These are phyloP conservation scores for Tethea ocularis DNA, from an alignment of 2,888 invertebrate species.

Conservation along the genomic window DNA sequence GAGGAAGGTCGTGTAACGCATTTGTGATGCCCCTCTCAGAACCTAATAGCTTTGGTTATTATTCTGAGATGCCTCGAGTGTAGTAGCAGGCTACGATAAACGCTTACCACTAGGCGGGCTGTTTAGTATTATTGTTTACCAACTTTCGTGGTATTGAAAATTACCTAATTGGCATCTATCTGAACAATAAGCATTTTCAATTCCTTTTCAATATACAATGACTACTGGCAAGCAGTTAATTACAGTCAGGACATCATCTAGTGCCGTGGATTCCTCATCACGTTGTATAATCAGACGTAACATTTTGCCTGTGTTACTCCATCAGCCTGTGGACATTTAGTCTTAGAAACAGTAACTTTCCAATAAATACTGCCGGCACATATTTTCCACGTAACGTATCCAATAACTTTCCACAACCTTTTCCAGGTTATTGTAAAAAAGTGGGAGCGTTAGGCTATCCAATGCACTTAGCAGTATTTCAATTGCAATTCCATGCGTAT, in stretches of 20 bases:
- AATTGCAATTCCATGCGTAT: background rate
- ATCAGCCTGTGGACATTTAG: background rate
- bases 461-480: background rate
- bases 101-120: too few relatives aligned
- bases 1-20: too few relatives aligned
- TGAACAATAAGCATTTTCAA: background rate
- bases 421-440: background rate
- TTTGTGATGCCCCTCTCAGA: too few relatives aligned
- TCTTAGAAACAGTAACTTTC: background rate
- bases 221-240: background rate
- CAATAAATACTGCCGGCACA: background rate
- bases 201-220: background rate
- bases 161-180: background rate
- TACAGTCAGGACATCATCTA: background rate
- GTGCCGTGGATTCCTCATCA: background rate
- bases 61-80: too few relatives aligned
- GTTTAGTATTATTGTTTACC: too few relatives aligned
- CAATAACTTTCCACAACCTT: too few relatives aligned
- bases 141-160: too few relatives aligned
- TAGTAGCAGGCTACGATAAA: too few relatives aligned
- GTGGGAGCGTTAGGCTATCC: background rate
- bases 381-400: background rate
- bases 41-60: too few relatives aligned
- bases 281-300: background rate
- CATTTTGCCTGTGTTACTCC: background rate